A percentile compares a stretch with the other conserved stretches of the same genome.
phyloP scores from a whole-genome alignment of 1,140 invertebrate genomes.

The Caerostris darwini region DNA sequence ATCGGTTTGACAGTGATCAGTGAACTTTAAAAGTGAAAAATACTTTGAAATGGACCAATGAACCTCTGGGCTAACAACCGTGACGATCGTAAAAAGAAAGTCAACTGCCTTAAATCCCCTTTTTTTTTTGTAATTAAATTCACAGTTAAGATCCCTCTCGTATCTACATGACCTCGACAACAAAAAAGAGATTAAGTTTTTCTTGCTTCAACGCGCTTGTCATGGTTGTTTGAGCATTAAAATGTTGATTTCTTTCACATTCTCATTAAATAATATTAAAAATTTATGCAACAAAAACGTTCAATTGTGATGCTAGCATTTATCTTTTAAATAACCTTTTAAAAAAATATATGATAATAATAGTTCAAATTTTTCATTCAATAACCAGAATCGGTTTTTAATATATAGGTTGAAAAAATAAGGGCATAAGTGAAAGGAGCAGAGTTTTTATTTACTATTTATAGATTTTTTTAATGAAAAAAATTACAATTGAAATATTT shows the following conservation, averaged over 20 bases:
- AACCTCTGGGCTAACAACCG: neutral
- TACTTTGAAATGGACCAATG: neutral
- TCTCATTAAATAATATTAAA: neutral
- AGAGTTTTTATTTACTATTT: neutral
- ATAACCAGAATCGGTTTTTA: neutral
- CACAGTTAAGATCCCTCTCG: neutral
- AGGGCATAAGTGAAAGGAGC: neutral
- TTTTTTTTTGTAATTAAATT: constrained; percentile 28
- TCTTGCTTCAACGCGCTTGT: neutral
- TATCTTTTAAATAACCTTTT: neutral
- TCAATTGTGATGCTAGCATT: neutral
- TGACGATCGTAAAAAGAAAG: neutral
- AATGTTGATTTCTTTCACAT: neutral
- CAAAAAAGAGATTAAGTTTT: neutral
- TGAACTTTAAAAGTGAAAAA: neutral
- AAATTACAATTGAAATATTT: neutral
- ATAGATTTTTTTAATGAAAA: neutral
- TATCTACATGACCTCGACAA: neutral
- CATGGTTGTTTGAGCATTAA: neutral
- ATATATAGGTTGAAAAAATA: neutral
- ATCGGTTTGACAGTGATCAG: neutral
- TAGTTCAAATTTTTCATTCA: neutral
- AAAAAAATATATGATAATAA: neutral
- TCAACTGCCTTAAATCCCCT: neutral
- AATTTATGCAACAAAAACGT: neutral